Conservation (phyloP, 2,113 vertebrate species). For the Amazona vittata region DNA sequence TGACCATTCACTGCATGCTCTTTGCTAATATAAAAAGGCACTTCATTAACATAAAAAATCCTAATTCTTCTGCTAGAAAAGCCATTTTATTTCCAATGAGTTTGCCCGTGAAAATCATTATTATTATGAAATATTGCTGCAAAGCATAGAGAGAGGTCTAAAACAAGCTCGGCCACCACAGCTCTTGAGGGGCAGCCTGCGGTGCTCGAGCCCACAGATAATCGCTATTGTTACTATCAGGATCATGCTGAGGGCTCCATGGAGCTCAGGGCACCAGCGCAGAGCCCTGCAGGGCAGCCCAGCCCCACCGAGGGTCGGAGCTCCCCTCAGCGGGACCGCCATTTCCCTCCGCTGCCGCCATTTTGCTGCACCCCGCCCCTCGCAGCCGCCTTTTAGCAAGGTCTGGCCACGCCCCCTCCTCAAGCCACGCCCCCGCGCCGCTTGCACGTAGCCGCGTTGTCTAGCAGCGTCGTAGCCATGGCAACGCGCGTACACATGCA, state of each 20-base stretch:
- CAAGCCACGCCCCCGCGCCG: not conserved
- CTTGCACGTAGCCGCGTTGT: not conserved
- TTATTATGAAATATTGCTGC: not conserved
- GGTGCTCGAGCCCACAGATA: fast-evolving
- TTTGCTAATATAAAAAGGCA: not conserved
- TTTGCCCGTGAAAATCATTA: not conserved
- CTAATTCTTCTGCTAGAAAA: not conserved
- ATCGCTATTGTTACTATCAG: not conserved
- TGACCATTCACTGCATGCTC: not conserved
- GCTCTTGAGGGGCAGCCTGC: fast-evolving
- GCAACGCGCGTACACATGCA: not conserved
- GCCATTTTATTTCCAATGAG: not conserved
- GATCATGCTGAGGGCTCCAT: not conserved
- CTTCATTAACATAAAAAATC: not conserved
- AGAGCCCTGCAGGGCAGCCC: fast-evolving
- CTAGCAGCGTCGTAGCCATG: not conserved
- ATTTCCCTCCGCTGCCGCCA: not conserved
- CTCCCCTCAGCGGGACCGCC: not conserved
- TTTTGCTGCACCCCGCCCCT: not conserved
- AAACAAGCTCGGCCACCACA: not conserved
- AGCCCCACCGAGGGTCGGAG: not conserved
- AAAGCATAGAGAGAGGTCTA: not conserved
- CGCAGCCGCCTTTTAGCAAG: not conserved
- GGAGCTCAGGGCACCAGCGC: not conserved
- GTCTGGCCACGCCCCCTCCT: not conserved